Percentiles rank a stretch among this genome's conserved stretches.
phyloP scores from a whole-genome alignment of 2,797 vertebrate species.

The Trichosurus vulpecula region DNA sequence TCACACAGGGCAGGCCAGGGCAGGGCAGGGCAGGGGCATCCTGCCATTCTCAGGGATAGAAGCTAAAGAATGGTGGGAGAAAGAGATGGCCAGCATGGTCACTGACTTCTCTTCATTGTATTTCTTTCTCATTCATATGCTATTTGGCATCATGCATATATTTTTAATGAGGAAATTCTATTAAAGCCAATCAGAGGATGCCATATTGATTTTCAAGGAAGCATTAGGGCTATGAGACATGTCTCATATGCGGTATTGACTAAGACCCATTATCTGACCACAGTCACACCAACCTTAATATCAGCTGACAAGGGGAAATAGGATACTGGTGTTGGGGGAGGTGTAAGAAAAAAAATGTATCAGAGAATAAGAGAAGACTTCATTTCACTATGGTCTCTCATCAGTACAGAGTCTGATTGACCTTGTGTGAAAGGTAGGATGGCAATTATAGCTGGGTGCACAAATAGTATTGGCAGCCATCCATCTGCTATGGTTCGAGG shows the following conservation, averaged over 20 bases:
- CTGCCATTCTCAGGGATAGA: not conserved
- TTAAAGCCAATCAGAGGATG: conserved; percentile 17
- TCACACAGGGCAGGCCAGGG: not conserved
- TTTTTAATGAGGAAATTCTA: conserved; percentile 69
- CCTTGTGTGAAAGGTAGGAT: not conserved
- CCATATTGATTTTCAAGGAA: conserved; percentile 54
- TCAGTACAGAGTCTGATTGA: accelerated
- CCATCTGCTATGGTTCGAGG: not conserved
- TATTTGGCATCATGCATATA: conserved; percentile 42
- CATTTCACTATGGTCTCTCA: too few species aligned
- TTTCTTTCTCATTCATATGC: not conserved
- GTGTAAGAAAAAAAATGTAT: not conserved
- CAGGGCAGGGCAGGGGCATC: not conserved
- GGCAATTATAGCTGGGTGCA: not conserved
- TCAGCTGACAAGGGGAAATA: not conserved
- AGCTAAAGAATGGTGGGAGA: not conserved
- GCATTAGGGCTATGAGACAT: not conserved
- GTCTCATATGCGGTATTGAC: not conserved
- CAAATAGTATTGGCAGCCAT: not conserved
- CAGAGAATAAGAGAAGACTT: not conserved
- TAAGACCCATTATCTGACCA: conserved; percentile 37
- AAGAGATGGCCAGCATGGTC: not conserved
- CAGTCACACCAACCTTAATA: not conserved
- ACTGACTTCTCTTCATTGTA: not conserved
- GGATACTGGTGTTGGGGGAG: not conserved